A percentile compares a stretch with the other conserved stretches of the same genome.
Conservation (phyloP, 2,113 vertebrate species). For the Crotalus viridis region DNA sequence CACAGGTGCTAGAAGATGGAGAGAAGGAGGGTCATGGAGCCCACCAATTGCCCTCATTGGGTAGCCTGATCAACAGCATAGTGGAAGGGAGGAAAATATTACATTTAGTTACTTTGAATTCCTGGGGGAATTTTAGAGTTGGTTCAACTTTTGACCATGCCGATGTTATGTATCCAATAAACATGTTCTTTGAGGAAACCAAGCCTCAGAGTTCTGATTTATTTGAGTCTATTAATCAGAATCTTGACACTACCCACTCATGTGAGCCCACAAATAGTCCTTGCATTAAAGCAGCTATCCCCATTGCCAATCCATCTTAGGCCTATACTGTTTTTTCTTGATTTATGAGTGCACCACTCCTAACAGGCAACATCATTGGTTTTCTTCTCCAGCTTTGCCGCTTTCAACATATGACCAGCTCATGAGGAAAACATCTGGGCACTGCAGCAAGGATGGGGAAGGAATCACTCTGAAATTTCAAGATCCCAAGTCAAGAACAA, state of each 20-base stretch:
- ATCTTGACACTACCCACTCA: background rate
- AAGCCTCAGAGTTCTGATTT: too few relatives aligned
- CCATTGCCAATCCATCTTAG: background rate
- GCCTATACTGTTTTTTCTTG: background rate
- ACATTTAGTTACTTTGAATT: too few relatives aligned
- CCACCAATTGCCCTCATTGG: too few relatives aligned
- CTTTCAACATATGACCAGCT: background rate
- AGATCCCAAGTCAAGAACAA: background rate
- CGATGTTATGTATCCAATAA: too few relatives aligned
- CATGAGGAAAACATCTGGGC: background rate
- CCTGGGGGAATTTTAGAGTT: too few relatives aligned
- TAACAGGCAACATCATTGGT: background rate
- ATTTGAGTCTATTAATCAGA: too few relatives aligned
- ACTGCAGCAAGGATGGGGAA: background rate
- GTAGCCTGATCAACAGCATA: too few relatives aligned
- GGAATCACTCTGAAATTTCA: background rate
- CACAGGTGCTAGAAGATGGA: too few relatives aligned
- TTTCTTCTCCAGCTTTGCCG: background rate
- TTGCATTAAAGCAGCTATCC: background rate
- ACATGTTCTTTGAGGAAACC: too few relatives aligned
- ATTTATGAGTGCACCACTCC: background rate
- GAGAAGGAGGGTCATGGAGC: too few relatives aligned
- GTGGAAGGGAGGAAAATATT: too few relatives aligned
- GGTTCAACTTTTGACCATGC: too few relatives aligned
- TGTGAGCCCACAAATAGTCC: background rate